Evolutionary conservation across 2,888 invertebrate genomes (phyloP), one percentile per base, ranked within the genome.

Genomic region (Megalurothrips usitatus): DNA sequence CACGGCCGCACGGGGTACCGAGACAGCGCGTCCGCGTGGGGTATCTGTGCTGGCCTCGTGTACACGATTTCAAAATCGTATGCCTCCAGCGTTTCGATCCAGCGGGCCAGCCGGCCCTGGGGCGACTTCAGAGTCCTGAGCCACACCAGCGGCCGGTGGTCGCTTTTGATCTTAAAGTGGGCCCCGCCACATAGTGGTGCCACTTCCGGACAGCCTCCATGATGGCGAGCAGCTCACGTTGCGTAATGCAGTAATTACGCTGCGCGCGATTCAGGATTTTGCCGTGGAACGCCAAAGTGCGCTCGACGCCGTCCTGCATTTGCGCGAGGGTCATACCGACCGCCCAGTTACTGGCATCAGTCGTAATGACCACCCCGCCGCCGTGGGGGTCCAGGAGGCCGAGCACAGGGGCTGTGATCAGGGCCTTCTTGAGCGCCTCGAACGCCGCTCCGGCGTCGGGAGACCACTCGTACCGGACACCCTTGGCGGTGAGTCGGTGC

Each of bases 41-140:
- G 12, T 1, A 75, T n/a, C 10, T 26, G 23, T 1, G 68, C 12
- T 23, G 68, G 68, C 9, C 26, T 8, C 8, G 68, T 75, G 68
- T 75, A 75, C n/a, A 75, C 68, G 23, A 75, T 26, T 75, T 75
- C 26, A 23, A 75, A 75, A 26, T 75, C 26, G 26, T 75, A 75
- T 0, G 68, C 68, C 23, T n/a, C 23, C 23, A 75, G 26, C 26
- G n/a, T 75, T 26, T 75, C 68, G 4, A 75, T 23, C 68, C 68
- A 75, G 23, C 68, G n/a, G 0, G 68, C 68, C 68, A 75, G 23
- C 23, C 68, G 23, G 26, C 23, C 68, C 26, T 75, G 68, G 0
- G 68, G 68, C 10, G 68, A n/a, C 12, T 75, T 75, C 11, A 75
- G 26, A 0, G 23, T 26, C 1, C 68, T n/a, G 9, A 75, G 26